Base-by-base conservation (phyloP, 2,888 invertebrate species). In the Scrobipalpa costella region DNA sequence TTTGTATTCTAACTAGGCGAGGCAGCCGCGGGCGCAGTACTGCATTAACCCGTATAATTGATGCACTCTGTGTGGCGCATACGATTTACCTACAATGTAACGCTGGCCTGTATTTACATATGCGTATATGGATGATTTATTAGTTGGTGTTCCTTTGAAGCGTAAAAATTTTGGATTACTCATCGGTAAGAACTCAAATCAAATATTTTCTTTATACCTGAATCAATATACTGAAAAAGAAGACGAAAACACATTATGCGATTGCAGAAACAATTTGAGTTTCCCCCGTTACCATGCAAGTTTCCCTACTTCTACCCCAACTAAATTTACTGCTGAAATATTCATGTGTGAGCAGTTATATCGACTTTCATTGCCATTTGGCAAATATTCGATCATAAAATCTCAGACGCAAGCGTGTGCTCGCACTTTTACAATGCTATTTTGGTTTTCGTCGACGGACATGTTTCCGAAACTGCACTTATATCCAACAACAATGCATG, bases 1-100 rank as follows among this genome's bases (percentile, higher is more conserved):
- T n/a, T 88, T 88, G 88, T 89, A 84, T 86, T 86, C 79, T 73
- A 83, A 84, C 75, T 75, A 83, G 86, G 84, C 76, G 78, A 75
- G 81, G 82, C 80, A 75, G 55, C n/a, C 55, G 55, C 55, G 33
- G 33, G 55, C 55, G 17, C 55, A 55, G 21, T 15, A 11, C 55
- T 80, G 79, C 83, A 79, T 80, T 83, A 81, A 79, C 69, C 75
- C 78, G 73, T 78, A 79, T 84, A 85, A 85, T 85, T 81, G 78
- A 76, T 79, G 82, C 81, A 81, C 69, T 67, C 64, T 64, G 64
- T 63, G 68, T 63, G 57, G 62, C 66, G 69, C 71, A 71, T 65
- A 72, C 67, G 64, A 73, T 74, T 73, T 72, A 70, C 70, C 66
- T 67, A 61, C 27, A 59, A 38, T 55, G 34, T 34, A 15, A 40